These are phyloP conservation scores for Drosophila pruinosa DNA, from an alignment of 1,140 invertebrate genomes.

Conservation along the genomic window DNA sequence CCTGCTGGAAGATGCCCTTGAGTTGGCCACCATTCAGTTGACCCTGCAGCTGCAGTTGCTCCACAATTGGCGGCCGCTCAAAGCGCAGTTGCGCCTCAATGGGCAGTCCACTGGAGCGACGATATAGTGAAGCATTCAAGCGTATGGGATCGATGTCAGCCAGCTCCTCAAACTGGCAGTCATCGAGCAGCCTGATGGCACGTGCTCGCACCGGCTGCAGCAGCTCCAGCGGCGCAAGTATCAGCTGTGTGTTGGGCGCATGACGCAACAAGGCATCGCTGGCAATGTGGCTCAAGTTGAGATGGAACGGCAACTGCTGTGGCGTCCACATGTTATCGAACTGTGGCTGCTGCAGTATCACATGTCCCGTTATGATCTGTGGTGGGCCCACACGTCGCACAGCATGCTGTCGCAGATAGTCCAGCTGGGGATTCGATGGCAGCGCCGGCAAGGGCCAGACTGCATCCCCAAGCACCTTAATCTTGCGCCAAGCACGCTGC, in stretches of 20 bases:
- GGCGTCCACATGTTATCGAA: slow-evolving; percentile 22
- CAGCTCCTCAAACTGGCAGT: slow-evolving; percentile 34
- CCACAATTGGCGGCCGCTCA: slow-evolving; percentile 18
- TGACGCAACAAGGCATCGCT: slow-evolving; percentile 50
- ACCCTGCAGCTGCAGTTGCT: slow-evolving; percentile 25
- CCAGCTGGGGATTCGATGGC: slow-evolving; percentile 1
- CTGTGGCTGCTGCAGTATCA: slow-evolving; percentile 28
- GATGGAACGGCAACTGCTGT: slow-evolving; percentile 2
- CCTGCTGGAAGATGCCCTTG: slow-evolving; percentile 26
- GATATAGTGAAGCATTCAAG: slow-evolving; percentile 68
- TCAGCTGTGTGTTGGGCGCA: not conserved
- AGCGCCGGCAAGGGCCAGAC: slow-evolving; percentile 36
- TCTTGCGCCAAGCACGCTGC: slow-evolving; percentile 46
- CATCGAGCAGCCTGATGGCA: not conserved
- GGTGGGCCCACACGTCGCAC: slow-evolving; percentile 40
- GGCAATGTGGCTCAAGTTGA: slow-evolving; percentile 54
- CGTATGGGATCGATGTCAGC: slow-evolving; percentile 60
- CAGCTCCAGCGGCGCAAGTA: slow-evolving; percentile 26
- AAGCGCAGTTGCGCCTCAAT: slow-evolving; percentile 54
- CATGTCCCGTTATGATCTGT: slow-evolving; percentile 61
- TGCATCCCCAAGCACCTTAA: slow-evolving; percentile 59
- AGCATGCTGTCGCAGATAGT: slow-evolving; percentile 62
- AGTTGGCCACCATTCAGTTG: slow-evolving; percentile 44
- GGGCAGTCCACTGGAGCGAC: slow-evolving; percentile 43
- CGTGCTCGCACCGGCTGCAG: not conserved